Conservation (phyloP, 2,888 invertebrate genomes). For the Pyrocoelia pectoralis region DNA sequence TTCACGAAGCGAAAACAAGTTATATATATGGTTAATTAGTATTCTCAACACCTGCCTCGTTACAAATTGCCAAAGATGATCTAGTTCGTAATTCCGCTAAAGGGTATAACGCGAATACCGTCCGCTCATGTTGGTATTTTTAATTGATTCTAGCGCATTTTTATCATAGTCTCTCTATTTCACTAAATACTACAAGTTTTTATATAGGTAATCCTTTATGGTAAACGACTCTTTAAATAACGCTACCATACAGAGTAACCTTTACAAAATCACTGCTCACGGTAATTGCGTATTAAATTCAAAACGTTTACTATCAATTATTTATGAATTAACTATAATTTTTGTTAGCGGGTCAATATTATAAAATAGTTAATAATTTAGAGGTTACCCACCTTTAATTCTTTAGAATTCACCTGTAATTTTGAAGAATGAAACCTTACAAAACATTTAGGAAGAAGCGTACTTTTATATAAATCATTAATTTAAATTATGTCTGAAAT, state of each 20-base stretch:
- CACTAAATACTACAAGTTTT: conserved; percentile 16
- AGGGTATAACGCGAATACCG: conserved; percentile 37
- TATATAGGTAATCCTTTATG: neutral
- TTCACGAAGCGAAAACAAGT: conserved; percentile 16
- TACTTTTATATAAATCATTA: neutral
- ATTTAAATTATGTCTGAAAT: conserved; percentile 4
- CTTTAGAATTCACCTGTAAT: neutral
- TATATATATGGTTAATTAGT: conserved; percentile 16
- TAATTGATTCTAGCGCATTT: conserved; percentile 34
- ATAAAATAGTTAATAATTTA: too few species aligned
- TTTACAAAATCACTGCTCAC: conserved; percentile 1
- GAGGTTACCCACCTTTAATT: neutral
- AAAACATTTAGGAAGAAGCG: neutral
- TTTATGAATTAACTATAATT: conserved; percentile 2
- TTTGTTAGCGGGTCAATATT: too few species aligned
- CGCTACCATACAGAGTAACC: neutral
- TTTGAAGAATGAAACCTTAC: neutral
- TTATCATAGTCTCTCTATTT: conserved; percentile 10
- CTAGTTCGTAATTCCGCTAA: conserved; percentile 44
- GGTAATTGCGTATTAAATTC: neutral
- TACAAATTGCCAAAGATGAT: conserved; percentile 44
- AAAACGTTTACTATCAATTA: neutral
- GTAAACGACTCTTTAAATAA: neutral
- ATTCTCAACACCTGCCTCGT: conserved; percentile 40
- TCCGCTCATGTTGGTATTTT: conserved; percentile 31